Base-by-base conservation (phyloP, 2,888 invertebrate species). In the Leptothorax acervorum region DNA sequence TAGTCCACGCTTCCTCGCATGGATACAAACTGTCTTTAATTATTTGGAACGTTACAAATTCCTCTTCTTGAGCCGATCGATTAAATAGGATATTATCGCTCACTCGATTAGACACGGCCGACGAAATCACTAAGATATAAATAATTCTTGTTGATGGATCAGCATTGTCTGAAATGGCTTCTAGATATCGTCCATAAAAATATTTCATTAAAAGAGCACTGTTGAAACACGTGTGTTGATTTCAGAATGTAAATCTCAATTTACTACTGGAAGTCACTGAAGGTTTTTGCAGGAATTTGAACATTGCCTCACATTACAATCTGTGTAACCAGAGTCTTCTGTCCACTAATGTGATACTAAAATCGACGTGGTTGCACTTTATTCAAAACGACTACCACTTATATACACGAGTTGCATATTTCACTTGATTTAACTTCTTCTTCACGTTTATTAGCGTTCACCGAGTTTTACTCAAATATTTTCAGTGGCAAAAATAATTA, bases 371-470 rank as follows among this genome's bases (percentile, higher is more conserved):
- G 86, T 88, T 88, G 75, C 85, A 85, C 62, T 71, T 81, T 89
- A 86, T 85, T 89, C 85, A 89, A 86, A 86, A 90, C 65, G 84
- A 86, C 85, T 78, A 78, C 42, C 86, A 85, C 84, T 85, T 85
- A 75, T 81, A 35, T 62, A 81, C 65, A 70, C 79, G 18, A 79
- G 75, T 70, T 85, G 87, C 83, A 86, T 79, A 83, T 84, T 84
- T 89, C 84, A 89, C 81, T 79, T 76, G 86, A 89, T 68, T 85
- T 90, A 90, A 84, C 79, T 82, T 88, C 90, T 89, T 90, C 90
- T 87, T 89, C 90, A 82, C 85, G 84, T 85, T 87, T 75, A 83
- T 90, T 88, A 90, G 85, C 82, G 86, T 89, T 89, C 88, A 87
- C 88, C 87, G 79, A 90, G 42, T 84, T 85, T 87, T 90, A 84